Evolutionary conservation across 1,140 invertebrate species (phyloP).

Genomic region (Drosophila albomicans): DNA sequence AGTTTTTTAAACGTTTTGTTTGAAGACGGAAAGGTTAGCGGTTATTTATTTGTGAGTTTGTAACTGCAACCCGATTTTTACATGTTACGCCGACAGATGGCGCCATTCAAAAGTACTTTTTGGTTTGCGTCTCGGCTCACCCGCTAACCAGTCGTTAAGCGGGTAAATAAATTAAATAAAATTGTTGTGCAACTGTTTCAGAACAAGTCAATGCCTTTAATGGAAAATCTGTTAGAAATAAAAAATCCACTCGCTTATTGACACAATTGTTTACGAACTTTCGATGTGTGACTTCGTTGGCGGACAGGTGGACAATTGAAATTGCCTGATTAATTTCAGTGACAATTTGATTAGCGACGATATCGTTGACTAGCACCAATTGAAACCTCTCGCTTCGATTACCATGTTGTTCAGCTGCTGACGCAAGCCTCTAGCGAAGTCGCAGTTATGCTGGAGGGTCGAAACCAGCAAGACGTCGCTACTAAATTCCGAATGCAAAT

Average conservation of each 20-base stretch:
- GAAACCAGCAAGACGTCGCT: constrained; percentile 53
- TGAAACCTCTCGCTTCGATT: constrained; percentile 17
- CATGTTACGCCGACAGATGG: background rate
- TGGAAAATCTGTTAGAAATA: constrained; percentile 19
- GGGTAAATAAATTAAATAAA: background rate
- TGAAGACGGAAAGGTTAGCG: background rate
- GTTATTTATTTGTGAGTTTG: background rate
- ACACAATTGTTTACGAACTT: constrained; percentile 54
- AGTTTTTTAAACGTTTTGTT: background rate
- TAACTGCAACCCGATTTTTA: background rate
- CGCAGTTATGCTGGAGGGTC: constrained; percentile 72
- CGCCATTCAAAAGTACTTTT: background rate
- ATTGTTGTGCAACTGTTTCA: background rate
- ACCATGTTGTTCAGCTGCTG: constrained; percentile 48
- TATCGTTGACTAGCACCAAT: constrained; percentile 68
- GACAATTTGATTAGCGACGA: constrained; percentile 77
- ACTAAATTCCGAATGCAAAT: constrained; percentile 49
- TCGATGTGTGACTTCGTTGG: constrained; percentile 51
- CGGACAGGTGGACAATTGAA: constrained; percentile 27
- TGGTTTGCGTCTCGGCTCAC: background rate
- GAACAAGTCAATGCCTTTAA: background rate
- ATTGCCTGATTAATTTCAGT: constrained; percentile 39
- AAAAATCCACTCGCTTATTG: constrained; percentile 38
- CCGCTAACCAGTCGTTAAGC: background rate
- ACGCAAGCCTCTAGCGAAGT: constrained; percentile 55